phyloP scores from a whole-genome alignment of 2,888 invertebrate genomes.

The Meiosimyza platycephala region DNA sequence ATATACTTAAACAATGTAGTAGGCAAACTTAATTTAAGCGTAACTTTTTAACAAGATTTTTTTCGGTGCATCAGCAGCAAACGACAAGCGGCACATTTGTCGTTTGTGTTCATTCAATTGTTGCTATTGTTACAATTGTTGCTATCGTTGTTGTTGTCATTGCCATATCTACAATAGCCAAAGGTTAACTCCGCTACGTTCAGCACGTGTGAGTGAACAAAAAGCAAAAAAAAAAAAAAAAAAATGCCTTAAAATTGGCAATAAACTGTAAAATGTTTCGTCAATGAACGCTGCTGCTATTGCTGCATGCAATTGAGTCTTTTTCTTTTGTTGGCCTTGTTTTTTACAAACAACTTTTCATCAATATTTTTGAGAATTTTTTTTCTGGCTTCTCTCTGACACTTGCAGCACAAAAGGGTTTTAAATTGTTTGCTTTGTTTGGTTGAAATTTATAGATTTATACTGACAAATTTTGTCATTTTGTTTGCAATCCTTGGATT shows the following conservation, averaged over 20 bases:
- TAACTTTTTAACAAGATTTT: too few relatives aligned
- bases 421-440: too few relatives aligned
- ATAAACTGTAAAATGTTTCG: neutral
- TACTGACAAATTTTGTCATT: too few relatives aligned
- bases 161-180: neutral
- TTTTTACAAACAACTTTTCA: neutral
- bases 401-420: too few relatives aligned
- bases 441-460: too few relatives aligned
- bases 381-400: too few relatives aligned
- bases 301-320: neutral
- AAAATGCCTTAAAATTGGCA: slow-evolving; percentile 25
- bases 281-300: neutral
- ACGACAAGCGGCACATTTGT: too few relatives aligned
- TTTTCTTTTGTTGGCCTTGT: neutral
- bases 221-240: slow-evolving; percentile 5
- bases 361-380: too few relatives aligned
- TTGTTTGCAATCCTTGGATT: too few relatives aligned
- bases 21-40: too few relatives aligned
- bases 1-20: too few relatives aligned
- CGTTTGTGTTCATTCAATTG: neutral
- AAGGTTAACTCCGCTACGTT: neutral
- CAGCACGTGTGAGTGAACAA: neutral
- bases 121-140: slow-evolving; percentile 11
- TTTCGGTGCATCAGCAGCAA: too few relatives aligned
- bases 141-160: slow-evolving; percentile 16